Evolutionary conservation across 2,888 invertebrate species (phyloP), one percentile per base, ranked within the genome.

Genomic region (Acanthacorydalis orientalis): DNA sequence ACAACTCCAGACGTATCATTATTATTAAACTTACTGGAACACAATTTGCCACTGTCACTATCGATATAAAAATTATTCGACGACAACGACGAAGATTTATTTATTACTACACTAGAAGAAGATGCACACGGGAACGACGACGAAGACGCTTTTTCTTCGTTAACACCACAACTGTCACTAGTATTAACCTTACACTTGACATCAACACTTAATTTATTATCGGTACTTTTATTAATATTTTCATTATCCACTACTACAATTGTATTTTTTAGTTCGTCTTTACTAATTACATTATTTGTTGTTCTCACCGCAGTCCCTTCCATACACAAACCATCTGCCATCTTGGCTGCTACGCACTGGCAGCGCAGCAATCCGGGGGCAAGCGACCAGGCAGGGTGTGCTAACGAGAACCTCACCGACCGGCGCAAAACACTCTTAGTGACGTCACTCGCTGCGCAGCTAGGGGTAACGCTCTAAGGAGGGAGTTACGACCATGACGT

Each of bases 241-340:
- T 41, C 43, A 49, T 44, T 49, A 50, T 48, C 47, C 50, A 48
- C 49, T 48, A 44, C 45, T 23, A 37, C 43, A 49, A 14, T 44
- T 34, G 33, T 35, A 37, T 43, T 35, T 46, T 44, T 14, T 31
- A 39, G 42, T 49, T 40, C 44, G 39, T 49, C 44, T 50, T 52
- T 52, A 52, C 58, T 65, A 55, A 59, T 64, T 60, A 60, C 58
- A 58, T 63, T 60, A 68, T 72, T 70, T 12, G 69, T 68, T 67
- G 69, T 70, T 65, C 69, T 69, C 64, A 65, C 66, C 65, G 72
- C 74, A 68, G 72, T 68, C 64, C 73, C 73, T 63, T 72, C 72
- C 68, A 71, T 73, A 70, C 73, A 72, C 75, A 76, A 74, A 75
- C 78, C 78, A 78, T 82, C 83, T 80, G 82, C 83, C 83, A 82